phyloP scores from a whole-genome alignment of 1,140 invertebrate genomes.

The Vanessa tameamea region DNA sequence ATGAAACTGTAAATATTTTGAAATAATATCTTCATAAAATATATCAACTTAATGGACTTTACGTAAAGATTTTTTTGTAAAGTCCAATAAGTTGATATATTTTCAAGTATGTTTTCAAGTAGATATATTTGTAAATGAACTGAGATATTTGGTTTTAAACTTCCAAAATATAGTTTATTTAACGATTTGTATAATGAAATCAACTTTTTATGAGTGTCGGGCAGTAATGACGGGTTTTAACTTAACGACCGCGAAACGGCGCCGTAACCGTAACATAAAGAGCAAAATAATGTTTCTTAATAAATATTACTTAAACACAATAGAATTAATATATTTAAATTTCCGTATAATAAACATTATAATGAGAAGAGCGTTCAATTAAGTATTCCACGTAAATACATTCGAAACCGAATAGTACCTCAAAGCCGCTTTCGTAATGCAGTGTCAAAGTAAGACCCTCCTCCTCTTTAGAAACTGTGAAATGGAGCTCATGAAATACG shows the following conservation, averaged over 20 bases:
- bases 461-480: slow-evolving; percentile 37
- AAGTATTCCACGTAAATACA: slow-evolving; percentile 37
- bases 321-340: slow-evolving; percentile 41
- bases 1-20: slow-evolving; percentile 1
- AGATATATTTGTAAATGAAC: slow-evolving; percentile 1
- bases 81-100: not conserved
- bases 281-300: slow-evolving; percentile 28
- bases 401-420: slow-evolving; percentile 31
- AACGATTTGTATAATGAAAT: slow-evolving; percentile 23
- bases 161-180: slow-evolving; percentile 7
- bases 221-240: slow-evolving; percentile 25
- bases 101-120: not conserved
- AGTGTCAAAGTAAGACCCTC: slow-evolving; percentile 9
- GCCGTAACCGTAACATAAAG: slow-evolving; percentile 22
- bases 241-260: slow-evolving; percentile 29
- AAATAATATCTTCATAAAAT: slow-evolving; percentile 4
- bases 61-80: not conserved
- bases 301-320: slow-evolving; percentile 38
- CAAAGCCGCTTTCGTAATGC: slow-evolving; percentile 10
- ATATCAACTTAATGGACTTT: not conserved
- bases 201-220: slow-evolving; percentile 15
- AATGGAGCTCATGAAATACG: slow-evolving; percentile 50
- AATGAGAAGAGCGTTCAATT: slow-evolving; percentile 38
- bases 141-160: not conserved
- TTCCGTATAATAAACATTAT: slow-evolving; percentile 30